Conservation (phyloP, 2,797 vertebrate genomes). For the Gallinago solitaria region DNA sequence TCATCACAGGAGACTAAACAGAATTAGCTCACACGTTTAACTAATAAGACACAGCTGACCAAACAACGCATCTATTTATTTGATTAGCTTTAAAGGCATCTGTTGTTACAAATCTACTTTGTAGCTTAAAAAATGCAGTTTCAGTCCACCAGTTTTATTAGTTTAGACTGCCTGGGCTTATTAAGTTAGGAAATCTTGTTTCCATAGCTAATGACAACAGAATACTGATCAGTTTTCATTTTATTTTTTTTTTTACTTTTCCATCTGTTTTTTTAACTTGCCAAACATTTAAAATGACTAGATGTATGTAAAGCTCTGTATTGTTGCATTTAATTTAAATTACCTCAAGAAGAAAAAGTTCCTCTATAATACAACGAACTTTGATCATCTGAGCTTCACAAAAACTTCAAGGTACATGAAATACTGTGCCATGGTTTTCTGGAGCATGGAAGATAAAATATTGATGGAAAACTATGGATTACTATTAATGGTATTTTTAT, state of each 20-base stretch:
- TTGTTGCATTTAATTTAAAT: neutral
- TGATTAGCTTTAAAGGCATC: constrained; percentile 60
- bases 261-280: neutral
- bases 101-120: constrained; percentile 8
- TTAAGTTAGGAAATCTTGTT: constrained; percentile 7
- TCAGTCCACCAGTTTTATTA: constrained; percentile 13
- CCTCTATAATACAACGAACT: neutral
- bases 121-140: neutral
- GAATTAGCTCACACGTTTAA: constrained; percentile 59
- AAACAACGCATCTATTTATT: constrained; percentile 71
- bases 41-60: constrained; percentile 70
- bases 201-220: neutral
- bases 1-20: constrained; percentile 58
- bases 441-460: neutral
- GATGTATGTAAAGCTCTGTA: neutral
- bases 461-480: neutral
- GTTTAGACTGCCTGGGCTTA: neutral
- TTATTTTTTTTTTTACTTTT: neutral
- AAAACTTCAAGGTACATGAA: constrained; percentile 13
- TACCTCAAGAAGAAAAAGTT: neutral
- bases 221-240: neutral
- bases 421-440: neutral
- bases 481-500: neutral
- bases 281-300: neutral
- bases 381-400: constrained; percentile 21